Percentiles rank a stretch among this genome's conserved stretches.
phyloP scores from a whole-genome alignment of 2,888 invertebrate genomes.

The Andrena dorsata region DNA sequence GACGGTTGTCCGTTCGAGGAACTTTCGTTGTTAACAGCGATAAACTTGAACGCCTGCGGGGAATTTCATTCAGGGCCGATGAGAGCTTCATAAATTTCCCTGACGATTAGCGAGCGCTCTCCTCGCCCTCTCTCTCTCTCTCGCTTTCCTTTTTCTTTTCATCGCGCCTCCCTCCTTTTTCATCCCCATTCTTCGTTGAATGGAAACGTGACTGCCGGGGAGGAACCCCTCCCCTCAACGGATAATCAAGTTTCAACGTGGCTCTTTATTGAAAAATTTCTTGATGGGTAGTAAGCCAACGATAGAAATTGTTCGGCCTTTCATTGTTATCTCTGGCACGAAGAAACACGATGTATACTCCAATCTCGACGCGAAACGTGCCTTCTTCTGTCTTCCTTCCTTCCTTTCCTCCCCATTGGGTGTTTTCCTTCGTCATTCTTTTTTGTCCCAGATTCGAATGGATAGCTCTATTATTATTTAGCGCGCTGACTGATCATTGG shows the following conservation, averaged over 20 bases:
- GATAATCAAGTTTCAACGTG: constrained; percentile 30
- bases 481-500: constrained; percentile 11
- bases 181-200: constrained; percentile 1
- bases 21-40: constrained; percentile 38
- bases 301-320: constrained; percentile 31
- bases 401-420: neutral
- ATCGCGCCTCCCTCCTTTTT: neutral
- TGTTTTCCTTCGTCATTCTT: neutral
- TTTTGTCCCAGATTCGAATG: constrained; percentile 16
- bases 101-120: neutral
- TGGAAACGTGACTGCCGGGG: neutral
- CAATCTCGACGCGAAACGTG: constrained; percentile 45
- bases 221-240: neutral
- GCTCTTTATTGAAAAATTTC: constrained; percentile 29
- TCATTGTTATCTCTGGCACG: constrained; percentile 36
- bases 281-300: constrained; percentile 18
- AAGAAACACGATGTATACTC: constrained; percentile 33
- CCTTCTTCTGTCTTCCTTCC: neutral
- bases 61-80: constrained; percentile 2
- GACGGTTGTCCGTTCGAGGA: constrained; percentile 22
- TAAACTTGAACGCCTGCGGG: constrained; percentile 23
- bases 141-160: neutral
- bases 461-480: constrained; percentile 36
- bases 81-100: constrained; percentile 19
- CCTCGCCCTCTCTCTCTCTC: neutral